Evolutionary conservation across 2,797 vertebrate genomes (phyloP), one percentile per base, ranked within the genome.

Genomic region (Microctenopoma steveboyesi): DNA sequence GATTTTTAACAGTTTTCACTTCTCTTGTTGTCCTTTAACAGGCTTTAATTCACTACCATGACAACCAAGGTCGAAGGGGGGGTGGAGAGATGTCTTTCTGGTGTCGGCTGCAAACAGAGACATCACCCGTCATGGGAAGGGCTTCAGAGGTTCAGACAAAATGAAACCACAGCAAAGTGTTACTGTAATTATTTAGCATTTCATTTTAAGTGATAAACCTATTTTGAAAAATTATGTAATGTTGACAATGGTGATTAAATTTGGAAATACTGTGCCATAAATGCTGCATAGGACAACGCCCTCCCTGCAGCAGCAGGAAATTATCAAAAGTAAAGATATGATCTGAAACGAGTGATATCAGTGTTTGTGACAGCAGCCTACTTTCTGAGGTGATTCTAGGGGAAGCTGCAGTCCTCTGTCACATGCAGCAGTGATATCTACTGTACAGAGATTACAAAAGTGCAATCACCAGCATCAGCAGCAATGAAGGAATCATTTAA

Each of bases 11-110:
- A 67, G 57, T 83, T 81, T 81, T 65, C 0, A 33, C 65, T 66
- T 74, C 43, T 63, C 50, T 74, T 82, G 62, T 81, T 81, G 83
- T 82, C 79, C 76, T 84, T 56, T 64, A 77, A 66, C 69, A 53
- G 52, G 79, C 77, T 80, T 76, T 80, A 84, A 85, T 87, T 85
- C 68, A 72, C 68, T 70, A 64, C 64, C 63, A 58, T 74, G 80
- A 80, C 72, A 84, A 72, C 78, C 72, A 66, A 89, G 85, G 86
- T 76, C 71, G 37, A 57, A 12, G 27, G 9, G 25, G 64, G 78
- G 47, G 50, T 64, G 76, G 47, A 50, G 53, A 59, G 72, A 72
- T 42, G 53, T 62, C 66, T 73, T 74, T 61, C 42, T 16, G 51
- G 27, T 60, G 59, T 69, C 55, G 50, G 12, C 70, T 55, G 59